Evolutionary conservation across 2,888 invertebrate species (phyloP).

Genomic region (Aporophyla lueneburgensis): DNA sequence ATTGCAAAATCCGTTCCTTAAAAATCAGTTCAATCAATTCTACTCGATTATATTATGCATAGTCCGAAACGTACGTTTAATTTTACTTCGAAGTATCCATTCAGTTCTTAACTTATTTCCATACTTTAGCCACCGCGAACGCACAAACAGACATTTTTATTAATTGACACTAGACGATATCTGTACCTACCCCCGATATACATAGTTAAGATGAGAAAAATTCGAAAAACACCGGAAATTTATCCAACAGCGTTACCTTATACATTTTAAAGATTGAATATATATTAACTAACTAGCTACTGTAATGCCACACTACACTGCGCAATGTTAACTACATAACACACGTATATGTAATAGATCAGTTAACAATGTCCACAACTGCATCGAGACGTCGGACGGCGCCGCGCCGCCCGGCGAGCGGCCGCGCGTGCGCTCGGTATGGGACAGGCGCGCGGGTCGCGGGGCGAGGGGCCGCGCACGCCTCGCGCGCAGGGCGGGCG

Average conservation of each 20-base stretch:
- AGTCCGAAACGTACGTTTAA: slow-evolving; percentile 38
- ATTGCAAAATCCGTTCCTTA: slow-evolving; percentile 27
- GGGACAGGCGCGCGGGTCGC: slow-evolving; percentile 30
- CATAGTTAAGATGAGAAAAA: slow-evolving; percentile 85
- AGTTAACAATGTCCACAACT: slow-evolving; percentile 81
- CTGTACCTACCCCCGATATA: slow-evolving; percentile 86
- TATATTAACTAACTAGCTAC: slow-evolving; percentile 87
- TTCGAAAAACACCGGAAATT: slow-evolving; percentile 73
- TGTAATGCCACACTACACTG: slow-evolving; percentile 81
- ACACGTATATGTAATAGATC: slow-evolving; percentile 81
- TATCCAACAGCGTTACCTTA: slow-evolving; percentile 82
- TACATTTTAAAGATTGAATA: slow-evolving; percentile 87
- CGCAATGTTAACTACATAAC: slow-evolving; percentile 87
- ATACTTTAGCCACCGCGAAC: slow-evolving; percentile 63
- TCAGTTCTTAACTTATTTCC: slow-evolving; percentile 40
- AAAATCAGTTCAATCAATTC: slow-evolving; percentile 48
- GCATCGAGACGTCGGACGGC: slow-evolving; percentile 78
- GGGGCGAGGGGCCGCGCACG: slow-evolving; percentile 18
- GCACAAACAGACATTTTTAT: slow-evolving; percentile 70
- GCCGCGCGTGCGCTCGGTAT: too few relatives aligned
- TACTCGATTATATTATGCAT: slow-evolving; percentile 57
- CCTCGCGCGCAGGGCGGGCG: slow-evolving; percentile 37
- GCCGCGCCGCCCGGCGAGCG: slow-evolving; percentile 42
- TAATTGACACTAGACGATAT: slow-evolving; percentile 90
- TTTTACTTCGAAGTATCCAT: slow-evolving; percentile 46